phyloP scores from a whole-genome alignment of 2,888 invertebrate genomes.

The Drosophila mettleri region DNA sequence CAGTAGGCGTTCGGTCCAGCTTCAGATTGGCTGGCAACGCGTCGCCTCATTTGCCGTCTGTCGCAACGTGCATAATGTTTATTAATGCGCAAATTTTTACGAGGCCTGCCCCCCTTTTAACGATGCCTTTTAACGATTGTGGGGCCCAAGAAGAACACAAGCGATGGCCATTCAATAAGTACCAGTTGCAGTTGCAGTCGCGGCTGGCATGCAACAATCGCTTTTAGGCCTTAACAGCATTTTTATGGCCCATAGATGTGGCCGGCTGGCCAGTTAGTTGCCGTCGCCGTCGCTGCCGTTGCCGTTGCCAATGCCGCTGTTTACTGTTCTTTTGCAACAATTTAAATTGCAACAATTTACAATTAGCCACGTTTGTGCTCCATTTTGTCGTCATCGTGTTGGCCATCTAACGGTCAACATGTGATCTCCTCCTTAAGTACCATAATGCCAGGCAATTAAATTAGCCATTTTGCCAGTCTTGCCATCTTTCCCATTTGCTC shows the following conservation, averaged over 20 bases:
- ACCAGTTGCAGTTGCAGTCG: constrained; percentile 20
- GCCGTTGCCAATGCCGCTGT: constrained; percentile 31
- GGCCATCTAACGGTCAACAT: constrained; percentile 53
- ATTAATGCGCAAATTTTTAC: constrained; percentile 77
- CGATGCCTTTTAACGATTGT: constrained; percentile 70
- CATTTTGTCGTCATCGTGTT: constrained; percentile 62
- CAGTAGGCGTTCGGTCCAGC: constrained; percentile 29
- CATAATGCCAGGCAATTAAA: constrained; percentile 49
- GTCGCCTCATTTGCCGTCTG: constrained; percentile 62
- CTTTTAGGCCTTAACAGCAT: constrained; percentile 69
- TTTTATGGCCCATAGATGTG: constrained; percentile 55
- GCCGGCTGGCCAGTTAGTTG: constrained; percentile 44
- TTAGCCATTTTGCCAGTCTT: constrained; percentile 27
- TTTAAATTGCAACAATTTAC: constrained; percentile 82
- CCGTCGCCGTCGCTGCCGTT: constrained; percentile 9
- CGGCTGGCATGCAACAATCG: constrained; percentile 39
- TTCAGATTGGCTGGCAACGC: constrained; percentile 36
- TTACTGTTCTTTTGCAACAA: constrained; percentile 70
- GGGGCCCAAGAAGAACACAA: constrained; percentile 25
- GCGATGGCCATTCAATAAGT: constrained; percentile 55
- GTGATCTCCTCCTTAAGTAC: constrained; percentile 25
- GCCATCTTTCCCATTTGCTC: not conserved
- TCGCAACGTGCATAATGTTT: constrained; percentile 72
- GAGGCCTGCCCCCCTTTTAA: constrained; percentile 67
- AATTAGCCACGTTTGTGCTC: constrained; percentile 81